A percentile compares a stretch with the other conserved stretches of the same genome.
phyloP scores from a whole-genome alignment of 2,888 invertebrate species.

The Ashinkailepas kermadecensis region DNA sequence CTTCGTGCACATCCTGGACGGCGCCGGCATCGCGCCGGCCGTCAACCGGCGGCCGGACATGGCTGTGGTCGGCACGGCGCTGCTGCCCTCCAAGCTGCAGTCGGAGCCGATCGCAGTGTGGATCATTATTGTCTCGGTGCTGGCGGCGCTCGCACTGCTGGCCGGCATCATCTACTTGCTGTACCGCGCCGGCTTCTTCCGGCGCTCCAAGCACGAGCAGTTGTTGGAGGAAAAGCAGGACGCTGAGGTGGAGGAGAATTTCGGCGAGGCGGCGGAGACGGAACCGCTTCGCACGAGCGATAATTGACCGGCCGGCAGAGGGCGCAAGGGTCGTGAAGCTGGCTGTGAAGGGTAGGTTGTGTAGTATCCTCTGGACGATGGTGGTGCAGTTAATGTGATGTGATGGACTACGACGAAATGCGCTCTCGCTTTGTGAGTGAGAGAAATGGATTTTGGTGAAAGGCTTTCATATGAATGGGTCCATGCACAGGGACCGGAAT shows the following conservation, averaged over 20 bases:
- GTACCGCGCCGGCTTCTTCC: constrained; percentile 5
- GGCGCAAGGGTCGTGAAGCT: no score
- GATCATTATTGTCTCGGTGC: constrained; percentile 1
- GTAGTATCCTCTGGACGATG: no score
- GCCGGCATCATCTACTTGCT: not conserved
- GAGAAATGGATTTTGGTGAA: no score
- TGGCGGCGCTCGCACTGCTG: not conserved
- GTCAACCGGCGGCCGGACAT: constrained; percentile 7
- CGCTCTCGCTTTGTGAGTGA: no score
- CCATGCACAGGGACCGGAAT: no score
- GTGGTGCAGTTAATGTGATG: no score
- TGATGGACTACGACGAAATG: no score
- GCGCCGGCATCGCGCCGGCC: not conserved
- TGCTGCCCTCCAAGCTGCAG: constrained; percentile 5
- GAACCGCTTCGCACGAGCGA: no score
- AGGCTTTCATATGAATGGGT: no score
- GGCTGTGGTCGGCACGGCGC: not conserved
- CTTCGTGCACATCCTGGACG: not conserved
- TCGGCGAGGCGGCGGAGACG: not conserved
- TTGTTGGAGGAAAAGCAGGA: not conserved
- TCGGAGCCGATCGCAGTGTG: not conserved
- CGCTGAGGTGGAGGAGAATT: not conserved
- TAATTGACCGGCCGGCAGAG: no score
- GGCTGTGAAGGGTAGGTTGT: no score
- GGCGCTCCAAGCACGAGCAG: not conserved